Base-by-base conservation (phyloP, 2,888 invertebrate species). In the Anoplius nigerrimus region DNA sequence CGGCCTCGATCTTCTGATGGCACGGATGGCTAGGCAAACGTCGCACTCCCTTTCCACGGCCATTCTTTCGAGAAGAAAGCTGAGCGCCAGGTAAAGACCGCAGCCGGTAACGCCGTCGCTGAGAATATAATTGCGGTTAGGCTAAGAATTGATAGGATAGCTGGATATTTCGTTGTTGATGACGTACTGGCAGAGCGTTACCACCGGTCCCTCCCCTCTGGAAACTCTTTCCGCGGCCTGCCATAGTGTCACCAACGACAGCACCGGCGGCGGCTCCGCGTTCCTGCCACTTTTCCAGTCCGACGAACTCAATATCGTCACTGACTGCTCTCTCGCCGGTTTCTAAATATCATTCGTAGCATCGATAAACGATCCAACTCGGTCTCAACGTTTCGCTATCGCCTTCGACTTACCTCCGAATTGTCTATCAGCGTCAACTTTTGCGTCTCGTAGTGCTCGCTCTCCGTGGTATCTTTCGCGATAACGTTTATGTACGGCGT, bases 1-100 rank as follows among this genome's bases (percentile, higher is more conserved):
- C 45, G 85, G 84, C 57, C 90, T 85, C 46, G 88, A 90, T 68
- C 87, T 87, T 62, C 90, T 83, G n/a, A 91, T 83, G 18, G 83
- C 87, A 57, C 90, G 82, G 11, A 90, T 89, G 2, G 90, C 90
- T 63, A 89, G 85, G 64, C 89, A 90, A 20, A 90, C 89, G 71
- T 91, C 91, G 69, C 90, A 90, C 64, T 89, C 86, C 45, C 90
- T 90, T 78, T 91, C 91, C 8, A 89, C 75, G 64, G 90, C 88
- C 80, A 91, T 90, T 81, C 90, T 89, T 72, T 91, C 90, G 18
- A 91, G 84, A 8, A 91, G 67, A 69, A 90, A 90, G 15, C 86
- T 86, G 66, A 89, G 68, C 0, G 90, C 89, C 34, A 90, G 76
- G 72, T 89, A 91, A 20, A 91, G 78, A 13, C 91, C 91, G 74